Conservation (phyloP, 2,888 invertebrate genomes). For the Oxyscelio sp. region DNA sequence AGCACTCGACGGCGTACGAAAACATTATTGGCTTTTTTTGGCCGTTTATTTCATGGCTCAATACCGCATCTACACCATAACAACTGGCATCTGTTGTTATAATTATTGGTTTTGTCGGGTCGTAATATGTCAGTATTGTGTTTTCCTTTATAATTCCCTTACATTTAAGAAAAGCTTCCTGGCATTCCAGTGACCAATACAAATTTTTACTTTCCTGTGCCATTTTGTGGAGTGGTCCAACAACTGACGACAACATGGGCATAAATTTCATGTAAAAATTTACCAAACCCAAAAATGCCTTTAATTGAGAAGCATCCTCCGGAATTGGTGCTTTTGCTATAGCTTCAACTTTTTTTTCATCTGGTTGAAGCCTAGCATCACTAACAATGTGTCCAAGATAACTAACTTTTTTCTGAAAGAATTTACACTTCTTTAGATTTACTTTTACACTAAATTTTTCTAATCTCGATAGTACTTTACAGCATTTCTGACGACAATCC, state of each 20-base stretch:
- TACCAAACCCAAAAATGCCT: constrained; percentile 78
- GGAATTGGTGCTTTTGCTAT: constrained; percentile 38
- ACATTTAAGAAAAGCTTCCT: constrained; percentile 53
- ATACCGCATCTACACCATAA: constrained; percentile 81
- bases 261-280: constrained; percentile 83
- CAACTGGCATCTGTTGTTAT: constrained; percentile 83
- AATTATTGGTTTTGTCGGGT: constrained; percentile 65
- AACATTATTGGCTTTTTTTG: constrained; percentile 74
- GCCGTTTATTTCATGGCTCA: constrained; percentile 64
- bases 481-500: constrained; percentile 77
- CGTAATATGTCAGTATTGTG: constrained; percentile 72
- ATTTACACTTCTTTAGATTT: constrained; percentile 80
- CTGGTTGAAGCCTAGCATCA: constrained; percentile 55
- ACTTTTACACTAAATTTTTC: constrained; percentile 77
- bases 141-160: constrained; percentile 77
- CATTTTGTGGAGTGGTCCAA: constrained; percentile 26
- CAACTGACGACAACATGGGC: constrained; percentile 17
- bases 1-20: constrained; percentile 63
- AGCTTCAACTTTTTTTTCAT: constrained; percentile 20
- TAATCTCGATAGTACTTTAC: constrained; percentile 77
- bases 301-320: constrained; percentile 70
- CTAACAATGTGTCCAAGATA: constrained; percentile 81
- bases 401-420: constrained; percentile 80
- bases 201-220: constrained; percentile 9
- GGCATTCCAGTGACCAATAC: constrained; percentile 8